These are phyloP conservation scores for Chelonus insularis DNA, from an alignment of 1,140 invertebrate species.

Conservation along the genomic window DNA sequence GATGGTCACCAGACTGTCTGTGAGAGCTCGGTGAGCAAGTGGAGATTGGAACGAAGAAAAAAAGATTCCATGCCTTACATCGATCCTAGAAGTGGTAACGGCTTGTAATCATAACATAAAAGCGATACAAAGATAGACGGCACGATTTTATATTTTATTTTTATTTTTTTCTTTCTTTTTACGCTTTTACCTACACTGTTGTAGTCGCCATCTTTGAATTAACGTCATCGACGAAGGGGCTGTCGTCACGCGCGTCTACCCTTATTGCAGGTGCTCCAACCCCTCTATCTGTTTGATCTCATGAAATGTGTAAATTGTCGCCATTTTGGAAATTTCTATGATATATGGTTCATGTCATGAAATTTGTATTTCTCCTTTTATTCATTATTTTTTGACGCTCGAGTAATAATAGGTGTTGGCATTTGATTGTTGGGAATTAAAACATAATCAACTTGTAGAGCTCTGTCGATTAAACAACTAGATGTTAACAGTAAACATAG, in stretches of 20 bases:
- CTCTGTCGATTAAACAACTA: not conserved
- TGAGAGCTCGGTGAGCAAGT: no score
- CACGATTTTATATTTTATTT: not conserved
- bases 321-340: constrained; percentile 14
- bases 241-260: constrained; percentile 1
- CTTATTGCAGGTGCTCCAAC: constrained; percentile 7
- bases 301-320: constrained; percentile 11
- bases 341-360: not conserved
- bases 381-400: no score
- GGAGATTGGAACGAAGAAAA: not conserved
- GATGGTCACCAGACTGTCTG: not conserved
- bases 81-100: not conserved
- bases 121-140: constrained; percentile 2
- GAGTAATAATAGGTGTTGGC: no score
- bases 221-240: constrained; percentile 5
- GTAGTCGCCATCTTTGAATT: constrained; percentile 5
- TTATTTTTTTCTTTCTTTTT: not conserved
- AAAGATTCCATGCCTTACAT: not conserved
- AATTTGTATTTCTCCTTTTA: no score
- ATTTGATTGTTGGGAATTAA: no score
- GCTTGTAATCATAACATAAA: not conserved
- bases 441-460: not conserved
- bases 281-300: constrained; percentile 11
- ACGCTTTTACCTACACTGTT: not conserved
- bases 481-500: not conserved